Base-by-base conservation (phyloP, 1,140 invertebrate species). In the Pogonognathellus flavescens region DNA sequence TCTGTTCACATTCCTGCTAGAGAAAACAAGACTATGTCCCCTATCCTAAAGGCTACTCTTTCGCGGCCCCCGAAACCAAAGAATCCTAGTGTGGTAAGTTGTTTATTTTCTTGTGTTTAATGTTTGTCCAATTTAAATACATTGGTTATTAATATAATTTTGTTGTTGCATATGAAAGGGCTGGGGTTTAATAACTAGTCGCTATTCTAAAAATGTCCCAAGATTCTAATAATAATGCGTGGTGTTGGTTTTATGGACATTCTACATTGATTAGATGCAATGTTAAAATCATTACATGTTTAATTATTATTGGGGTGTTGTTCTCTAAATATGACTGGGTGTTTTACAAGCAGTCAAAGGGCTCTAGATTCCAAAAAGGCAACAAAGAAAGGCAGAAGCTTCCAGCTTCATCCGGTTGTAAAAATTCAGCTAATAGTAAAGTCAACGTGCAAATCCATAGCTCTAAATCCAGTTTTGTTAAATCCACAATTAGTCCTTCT, bases 1-100 rank as follows among this genome's bases (percentile, higher is more conserved):
- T 80, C 85, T 20, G 86, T 81, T 62, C 83, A 86, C 86, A 87
- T 87, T 86, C 87, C 87, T 70, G 81, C 88, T 1, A 86, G 81
- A 70, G 88, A 87, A 70, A 85, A 70, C 41, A 88, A 87, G 60
- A 85, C 85, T 86, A 41, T 84, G 55, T 94, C 94, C 84, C 93
- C 94, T n/a, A 95, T 95, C 90, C 92, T 95, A 20, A 95, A 95
- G 92, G 94, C 94, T 89, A 94, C 95, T 90, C 92, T 95, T 84
- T 94, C 94, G 89, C 93, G 94, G 87, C 94, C 94, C 84, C 93
- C 94, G 80, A 94, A 94, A 91, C 91, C 91, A 85, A 88, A 88
- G 57, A 84, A 82, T 66, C 52, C 84, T 22, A 25, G 53, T 59
- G 81, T 59, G 86, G 87, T 88, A 86, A 84, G 76, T 87, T 59